Conservation (phyloP, 1,140 invertebrate genomes). For the Drosophila mayri region DNA sequence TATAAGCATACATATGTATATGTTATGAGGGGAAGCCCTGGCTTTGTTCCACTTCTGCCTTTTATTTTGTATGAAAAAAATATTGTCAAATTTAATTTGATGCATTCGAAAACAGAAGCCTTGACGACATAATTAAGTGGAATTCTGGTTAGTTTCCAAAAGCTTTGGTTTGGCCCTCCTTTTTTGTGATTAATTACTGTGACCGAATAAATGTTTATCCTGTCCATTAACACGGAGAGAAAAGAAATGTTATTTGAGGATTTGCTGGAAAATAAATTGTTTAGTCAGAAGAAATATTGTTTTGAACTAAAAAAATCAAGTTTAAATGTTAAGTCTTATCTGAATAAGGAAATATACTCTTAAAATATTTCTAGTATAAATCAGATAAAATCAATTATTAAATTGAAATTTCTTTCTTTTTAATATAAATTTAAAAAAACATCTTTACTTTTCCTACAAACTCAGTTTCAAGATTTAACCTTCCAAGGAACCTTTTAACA, state of each 20-base stretch:
- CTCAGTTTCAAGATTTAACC: neutral
- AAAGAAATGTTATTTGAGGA: neutral
- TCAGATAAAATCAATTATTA: too few relatives aligned
- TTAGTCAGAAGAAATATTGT: neutral
- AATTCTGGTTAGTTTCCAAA: slow-evolving; percentile 34
- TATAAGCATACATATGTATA: slow-evolving; percentile 1
- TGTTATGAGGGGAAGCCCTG: slow-evolving; percentile 6
- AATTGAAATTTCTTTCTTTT: too few relatives aligned
- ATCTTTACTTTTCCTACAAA: too few relatives aligned
- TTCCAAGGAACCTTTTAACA: neutral
- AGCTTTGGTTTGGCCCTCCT: slow-evolving; percentile 21
- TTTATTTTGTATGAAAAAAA: slow-evolving; percentile 30
- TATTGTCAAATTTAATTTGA: slow-evolving; percentile 48
- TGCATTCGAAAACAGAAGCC: slow-evolving; percentile 40
- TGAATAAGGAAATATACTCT: too few relatives aligned
- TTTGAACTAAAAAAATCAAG: neutral
- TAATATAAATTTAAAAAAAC: too few relatives aligned
- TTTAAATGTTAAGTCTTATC: neutral
- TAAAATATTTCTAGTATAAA: too few relatives aligned
- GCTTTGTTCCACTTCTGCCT: slow-evolving; percentile 17
- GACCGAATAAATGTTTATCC: slow-evolving; percentile 24
- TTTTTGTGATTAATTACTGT: slow-evolving; percentile 64
- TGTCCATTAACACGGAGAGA: neutral
- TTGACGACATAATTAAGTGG: slow-evolving; percentile 77
- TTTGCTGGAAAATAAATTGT: neutral